Evolutionary conservation across 2,113 vertebrate species (phyloP).

Genomic region (Corydoras sp.): DNA sequence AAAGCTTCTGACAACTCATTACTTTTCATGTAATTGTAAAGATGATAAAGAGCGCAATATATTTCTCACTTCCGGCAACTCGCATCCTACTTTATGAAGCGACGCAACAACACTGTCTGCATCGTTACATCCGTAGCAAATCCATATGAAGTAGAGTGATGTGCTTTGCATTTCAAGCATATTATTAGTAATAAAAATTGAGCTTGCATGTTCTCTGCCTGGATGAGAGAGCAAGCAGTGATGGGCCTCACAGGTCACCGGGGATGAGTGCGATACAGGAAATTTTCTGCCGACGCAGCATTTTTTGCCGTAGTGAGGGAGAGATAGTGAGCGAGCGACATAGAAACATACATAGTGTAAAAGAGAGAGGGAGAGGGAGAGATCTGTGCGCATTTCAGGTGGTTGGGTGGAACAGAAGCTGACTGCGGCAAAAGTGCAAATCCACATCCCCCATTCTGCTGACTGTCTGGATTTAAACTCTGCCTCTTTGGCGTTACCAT

Average conservation of each 20-base stretch:
- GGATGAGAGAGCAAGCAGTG: constrained; percentile 4
- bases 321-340: constrained; percentile 28
- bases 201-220: not conserved
- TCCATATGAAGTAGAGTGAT: no score
- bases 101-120: no score
- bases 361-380: constrained; percentile 19
- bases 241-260: constrained; percentile 10
- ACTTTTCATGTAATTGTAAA: no score
- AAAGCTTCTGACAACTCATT: no score
- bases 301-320: constrained; percentile 25
- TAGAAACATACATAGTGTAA: not conserved
- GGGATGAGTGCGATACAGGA: constrained; percentile 9
- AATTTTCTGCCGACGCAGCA: constrained; percentile 3
- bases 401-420: constrained; percentile 26
- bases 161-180: no score
- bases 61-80: no score
- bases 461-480: constrained; percentile 25
- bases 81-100: no score
- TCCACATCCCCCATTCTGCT: constrained; percentile 27
- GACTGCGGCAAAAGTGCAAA: constrained; percentile 43
- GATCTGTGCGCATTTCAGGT: not conserved
- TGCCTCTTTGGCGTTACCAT: constrained; percentile 14
- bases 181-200: no score
- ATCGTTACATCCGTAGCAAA: no score
- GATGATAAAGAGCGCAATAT: no score